Evolutionary conservation across 2,888 invertebrate species (phyloP).

Genomic region (Seira musarum): DNA sequence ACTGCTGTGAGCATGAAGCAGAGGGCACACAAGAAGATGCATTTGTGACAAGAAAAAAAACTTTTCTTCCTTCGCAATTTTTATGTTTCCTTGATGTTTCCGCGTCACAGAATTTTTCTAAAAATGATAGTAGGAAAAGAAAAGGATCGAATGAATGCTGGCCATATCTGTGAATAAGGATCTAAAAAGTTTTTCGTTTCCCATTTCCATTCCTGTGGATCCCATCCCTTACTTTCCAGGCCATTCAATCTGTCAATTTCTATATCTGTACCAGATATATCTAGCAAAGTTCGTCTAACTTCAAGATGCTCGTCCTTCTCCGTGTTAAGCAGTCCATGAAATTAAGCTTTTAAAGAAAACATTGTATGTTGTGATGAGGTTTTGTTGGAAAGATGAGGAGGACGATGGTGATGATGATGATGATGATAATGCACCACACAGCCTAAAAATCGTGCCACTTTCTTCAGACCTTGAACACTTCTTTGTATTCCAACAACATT

Average conservation of each 20-base stretch:
- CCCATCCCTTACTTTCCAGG: conserved; percentile 35
- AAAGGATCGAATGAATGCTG: too few species aligned
- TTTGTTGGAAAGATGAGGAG: too few species aligned
- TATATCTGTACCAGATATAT: conserved; percentile 31
- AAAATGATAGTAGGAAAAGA: too few species aligned
- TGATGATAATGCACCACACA: too few species aligned
- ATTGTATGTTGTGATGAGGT: conserved; percentile 42
- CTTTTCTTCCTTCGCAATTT: too few species aligned
- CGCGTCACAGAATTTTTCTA: conserved; percentile 46
- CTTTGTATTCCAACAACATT: neutral
- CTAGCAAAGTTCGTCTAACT: conserved; percentile 33
- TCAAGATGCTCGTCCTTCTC: conserved; percentile 5
- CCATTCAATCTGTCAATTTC: conserved; percentile 58
- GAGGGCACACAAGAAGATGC: too few species aligned
- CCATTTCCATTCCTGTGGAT: conserved; percentile 19
- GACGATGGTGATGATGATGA: too few species aligned
- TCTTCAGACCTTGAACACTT: conserved; percentile 38
- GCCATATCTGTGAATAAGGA: too few species aligned
- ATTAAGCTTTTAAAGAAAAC: conserved; percentile 52
- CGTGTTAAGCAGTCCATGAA: conserved; percentile 50
- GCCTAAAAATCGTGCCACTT: conserved; percentile 21
- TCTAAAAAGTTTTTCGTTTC: too few species aligned
- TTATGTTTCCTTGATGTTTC: conserved; percentile 47
- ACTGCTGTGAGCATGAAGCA: too few species aligned
- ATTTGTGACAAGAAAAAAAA: too few species aligned